Base-by-base conservation (phyloP, 2,888 invertebrate species). In the Pteria penguin region DNA sequence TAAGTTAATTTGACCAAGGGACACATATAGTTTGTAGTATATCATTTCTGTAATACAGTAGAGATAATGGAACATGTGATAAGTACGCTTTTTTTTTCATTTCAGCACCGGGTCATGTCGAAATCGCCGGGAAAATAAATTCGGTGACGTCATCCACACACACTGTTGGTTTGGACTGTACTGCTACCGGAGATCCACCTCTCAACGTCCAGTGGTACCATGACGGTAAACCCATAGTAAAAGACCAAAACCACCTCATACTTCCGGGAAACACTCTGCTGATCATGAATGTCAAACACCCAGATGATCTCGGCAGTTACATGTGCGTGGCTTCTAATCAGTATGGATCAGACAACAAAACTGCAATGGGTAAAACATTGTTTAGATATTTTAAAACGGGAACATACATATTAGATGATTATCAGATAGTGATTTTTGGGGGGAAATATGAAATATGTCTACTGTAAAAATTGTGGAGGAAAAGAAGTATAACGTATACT, bases 191-290 rank as follows among this genome's bases (percentile, higher is more conserved):
- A 2, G 84, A 83, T 32, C 36, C 27, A 2, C 82, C 82, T 8
- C 63, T 82, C 11, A 76, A 66, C 18, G 81, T 84, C 1, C 70
- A 75, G 24, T 84, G 82, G 81, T 74, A 66, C 27, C 82, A 83
- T 31, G 78, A 84, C 36, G 84, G 83, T 1, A 45, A 57, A 18
- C 69, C 71, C 3, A 60, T 83, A 2, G 31, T 65, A 11, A 76
- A 67, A 63, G 79, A 74, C 52, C 18, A 57, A 0, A 66, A 31
- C 14, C 75, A 74, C 45, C 54, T 68, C 4, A 68, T 81, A 0
- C 60, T 84, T n/a, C 82, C 81, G 0, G 84, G 82, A 8, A 80
- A 83, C 31, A 82, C 83, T 0, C 66, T 84, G 24, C 58, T 84
- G 8, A 63, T 84, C 0, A 75, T 80, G 22, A 61, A 58, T 11